Evolutionary conservation across 2,797 vertebrate genomes (phyloP).

Genomic region (Rhynchonycteris naso): DNA sequence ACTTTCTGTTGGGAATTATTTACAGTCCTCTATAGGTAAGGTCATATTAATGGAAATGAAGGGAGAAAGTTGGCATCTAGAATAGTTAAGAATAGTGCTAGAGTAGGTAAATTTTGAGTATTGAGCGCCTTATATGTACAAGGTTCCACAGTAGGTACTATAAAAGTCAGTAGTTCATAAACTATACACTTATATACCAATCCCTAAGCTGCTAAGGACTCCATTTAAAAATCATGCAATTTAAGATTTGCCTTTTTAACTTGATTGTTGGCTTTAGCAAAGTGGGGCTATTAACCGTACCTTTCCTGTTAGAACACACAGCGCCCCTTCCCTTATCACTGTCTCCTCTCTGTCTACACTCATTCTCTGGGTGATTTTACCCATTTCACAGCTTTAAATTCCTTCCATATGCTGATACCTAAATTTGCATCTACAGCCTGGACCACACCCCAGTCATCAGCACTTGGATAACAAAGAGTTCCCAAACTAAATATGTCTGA

Average conservation of each 20-base stretch:
- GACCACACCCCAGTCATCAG: neutral
- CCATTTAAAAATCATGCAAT: neutral
- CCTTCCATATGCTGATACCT: neutral
- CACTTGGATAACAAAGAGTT: neutral
- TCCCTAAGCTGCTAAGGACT: slow-evolving; percentile 5
- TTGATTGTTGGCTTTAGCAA: neutral
- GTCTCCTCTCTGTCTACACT: neutral
- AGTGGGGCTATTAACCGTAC: neutral
- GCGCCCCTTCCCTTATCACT: neutral
- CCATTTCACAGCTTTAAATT: neutral
- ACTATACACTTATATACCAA: neutral
- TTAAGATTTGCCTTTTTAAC: neutral
- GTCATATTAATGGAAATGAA: neutral
- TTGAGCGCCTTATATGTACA: neutral
- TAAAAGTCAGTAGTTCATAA: neutral
- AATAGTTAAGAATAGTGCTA: neutral
- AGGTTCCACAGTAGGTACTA: neutral
- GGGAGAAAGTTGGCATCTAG: neutral
- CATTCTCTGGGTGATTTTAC: neutral
- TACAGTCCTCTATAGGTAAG: neutral
- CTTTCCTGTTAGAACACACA: neutral
- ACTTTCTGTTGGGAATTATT: neutral
- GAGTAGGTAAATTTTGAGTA: neutral
- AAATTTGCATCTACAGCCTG: neutral
- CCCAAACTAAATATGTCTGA: neutral